A percentile compares a stretch with the other conserved stretches of the same genome.
Conservation (phyloP, 2,888 invertebrate species). For the Noctua comes region DNA sequence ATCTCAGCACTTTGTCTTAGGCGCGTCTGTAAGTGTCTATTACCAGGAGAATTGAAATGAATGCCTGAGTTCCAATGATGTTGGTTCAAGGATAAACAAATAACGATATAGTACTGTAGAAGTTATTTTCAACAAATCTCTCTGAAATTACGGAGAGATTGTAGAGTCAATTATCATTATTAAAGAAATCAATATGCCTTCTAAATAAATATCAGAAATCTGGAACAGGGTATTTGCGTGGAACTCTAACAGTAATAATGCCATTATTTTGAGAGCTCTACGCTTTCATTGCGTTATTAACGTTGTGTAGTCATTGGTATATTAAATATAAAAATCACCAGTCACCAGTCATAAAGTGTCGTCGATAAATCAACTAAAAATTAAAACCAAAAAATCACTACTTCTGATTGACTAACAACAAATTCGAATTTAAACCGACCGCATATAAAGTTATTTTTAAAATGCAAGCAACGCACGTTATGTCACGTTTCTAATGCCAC, state of each 20-base stretch:
- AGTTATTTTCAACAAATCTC: not conserved
- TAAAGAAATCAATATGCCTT: not conserved
- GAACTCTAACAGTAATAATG: not conserved
- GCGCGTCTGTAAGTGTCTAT: constrained; percentile 74
- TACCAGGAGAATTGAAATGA: constrained; percentile 64
- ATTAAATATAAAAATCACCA: not conserved
- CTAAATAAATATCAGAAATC: not conserved
- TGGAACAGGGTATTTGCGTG: not conserved
- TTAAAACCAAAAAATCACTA: not conserved
- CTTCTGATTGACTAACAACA: not conserved
- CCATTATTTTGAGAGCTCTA: not conserved
- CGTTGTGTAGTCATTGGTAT: not conserved
- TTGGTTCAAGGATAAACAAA: constrained; percentile 21
- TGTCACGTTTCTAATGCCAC: not conserved
- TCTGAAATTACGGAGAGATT: not conserved
- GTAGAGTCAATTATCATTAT: not conserved
- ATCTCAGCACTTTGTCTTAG: constrained; percentile 81
- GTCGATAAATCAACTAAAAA: not conserved
- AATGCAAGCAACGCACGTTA: not conserved
- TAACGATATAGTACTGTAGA: not conserved
- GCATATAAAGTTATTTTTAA: too few relatives aligned
- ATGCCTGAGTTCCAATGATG: constrained; percentile 21
- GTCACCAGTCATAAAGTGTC: not conserved
- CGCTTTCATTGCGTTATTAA: not conserved
- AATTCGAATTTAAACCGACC: not conserved